Base-by-base conservation (phyloP, 2,113 vertebrate species). In the Steatornis caripensis region DNA sequence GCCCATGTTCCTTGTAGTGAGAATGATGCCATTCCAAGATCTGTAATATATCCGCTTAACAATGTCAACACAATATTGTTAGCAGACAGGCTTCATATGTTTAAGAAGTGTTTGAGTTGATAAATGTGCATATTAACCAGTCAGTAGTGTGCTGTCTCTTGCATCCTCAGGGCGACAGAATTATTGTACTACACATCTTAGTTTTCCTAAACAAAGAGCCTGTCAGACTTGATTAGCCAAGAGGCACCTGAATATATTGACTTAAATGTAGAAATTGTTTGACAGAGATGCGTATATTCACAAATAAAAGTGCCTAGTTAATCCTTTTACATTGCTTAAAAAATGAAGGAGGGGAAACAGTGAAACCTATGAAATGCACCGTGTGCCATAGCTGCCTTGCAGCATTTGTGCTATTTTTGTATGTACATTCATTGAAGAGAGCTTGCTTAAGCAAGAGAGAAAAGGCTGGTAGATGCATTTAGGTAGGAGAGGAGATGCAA, bases 161-260 rank as follows among this genome's bases (percentile, higher is more conserved):
- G 66, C 74, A 80, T 95, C 74, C 95, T 92, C 81, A 72, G 78
- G 95, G 91, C 92, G 91, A 61, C 45, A 41, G 62, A 82, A 92
- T 92, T 93, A 84, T 12, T 95, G 81, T 85, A 61, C 74, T 89
- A 95, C 57, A 39, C 54, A 10, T 85, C 65, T 89, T 84, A 61
- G 66, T 91, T 94, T 96, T 94, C 82, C 93, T 96, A 95, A 96
- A 91, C 90, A 93, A 96, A 96, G 87, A 95, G 54, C 91, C 84
- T 91, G 93, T 97, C 96, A 91, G 87, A 97, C 92, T 96, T 85
- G 91, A 96, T 96, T 93, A 91, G 84, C 89, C 84, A 83, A 95
- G 84, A 71, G 84, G 79, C 83, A 89, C 80, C 53, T 89, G 92
- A 95, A 95, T 96, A 79, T 89, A 46, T 94, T 91, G 77, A 91